phyloP scores from a whole-genome alignment of 2,797 vertebrate genomes.

The Centropyge bicolor region DNA sequence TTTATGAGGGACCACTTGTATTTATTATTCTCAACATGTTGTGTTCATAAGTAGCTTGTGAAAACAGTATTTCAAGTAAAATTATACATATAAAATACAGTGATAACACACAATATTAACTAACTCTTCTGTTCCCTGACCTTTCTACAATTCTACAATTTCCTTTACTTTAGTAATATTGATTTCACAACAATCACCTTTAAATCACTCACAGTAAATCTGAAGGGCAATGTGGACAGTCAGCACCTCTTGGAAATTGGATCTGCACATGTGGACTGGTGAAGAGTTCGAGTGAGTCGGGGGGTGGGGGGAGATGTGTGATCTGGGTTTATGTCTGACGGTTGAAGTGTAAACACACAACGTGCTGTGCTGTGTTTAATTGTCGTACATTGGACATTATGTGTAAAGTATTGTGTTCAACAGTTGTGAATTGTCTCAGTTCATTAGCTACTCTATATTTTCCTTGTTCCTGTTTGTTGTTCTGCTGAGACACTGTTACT shows the following conservation, averaged over 20 bases:
- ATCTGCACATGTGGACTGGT: too few relatives aligned
- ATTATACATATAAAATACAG: background rate
- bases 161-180: too few relatives aligned
- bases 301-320: too few relatives aligned
- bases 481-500: background rate
- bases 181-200: background rate
- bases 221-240: background rate
- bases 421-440: background rate
- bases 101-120: background rate
- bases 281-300: too few relatives aligned
- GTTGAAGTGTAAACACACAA: too few relatives aligned
- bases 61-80: slow-evolving; percentile 5
- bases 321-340: too few relatives aligned
- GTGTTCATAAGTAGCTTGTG: slow-evolving; percentile 10
- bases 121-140: background rate
- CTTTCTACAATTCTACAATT: too few relatives aligned
- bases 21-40: slow-evolving; percentile 45
- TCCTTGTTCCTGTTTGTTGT: too few relatives aligned
- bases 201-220: background rate
- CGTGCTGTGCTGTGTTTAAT: background rate
- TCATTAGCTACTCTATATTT: background rate
- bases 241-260: background rate
- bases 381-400: background rate
- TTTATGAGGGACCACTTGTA: slow-evolving; percentile 45
- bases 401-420: background rate